phyloP scores from a whole-genome alignment of 2,888 invertebrate species.

The Cetonia aurata region DNA sequence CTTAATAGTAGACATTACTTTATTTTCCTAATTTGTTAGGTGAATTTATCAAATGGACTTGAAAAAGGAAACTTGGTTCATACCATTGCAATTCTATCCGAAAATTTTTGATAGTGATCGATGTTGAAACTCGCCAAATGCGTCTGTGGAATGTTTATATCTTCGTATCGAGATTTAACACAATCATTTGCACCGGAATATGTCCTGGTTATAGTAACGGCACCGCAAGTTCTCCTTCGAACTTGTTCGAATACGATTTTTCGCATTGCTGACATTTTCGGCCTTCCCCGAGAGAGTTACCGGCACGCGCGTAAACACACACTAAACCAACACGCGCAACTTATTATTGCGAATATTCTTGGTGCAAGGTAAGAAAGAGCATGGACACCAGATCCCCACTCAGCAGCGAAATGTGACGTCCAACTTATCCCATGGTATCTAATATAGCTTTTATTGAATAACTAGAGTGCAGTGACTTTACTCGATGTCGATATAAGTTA shows the following conservation, averaged over 20 bases:
- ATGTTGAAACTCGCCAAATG: conserved; percentile 72
- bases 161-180: conserved; percentile 67
- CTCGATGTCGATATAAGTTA: too few species aligned
- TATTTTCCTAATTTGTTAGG: not conserved
- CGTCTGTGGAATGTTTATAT: conserved; percentile 69
- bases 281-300: not conserved
- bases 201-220: conserved; percentile 6
- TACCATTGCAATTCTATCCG: conserved; percentile 65
- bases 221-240: conserved; percentile 18
- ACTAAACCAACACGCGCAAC: too few species aligned
- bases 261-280: conserved; percentile 7
- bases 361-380: too few species aligned
- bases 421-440: too few species aligned
- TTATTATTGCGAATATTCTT: too few species aligned
- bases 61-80: conserved; percentile 13
- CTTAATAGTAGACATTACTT: not conserved
- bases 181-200: conserved; percentile 45
- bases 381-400: too few species aligned
- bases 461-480: too few species aligned
- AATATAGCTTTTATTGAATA: too few species aligned
- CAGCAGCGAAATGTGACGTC: too few species aligned
- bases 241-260: conserved; percentile 7
- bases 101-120: conserved; percentile 68
- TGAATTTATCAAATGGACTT: not conserved
- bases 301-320: not conserved